phyloP scores from a whole-genome alignment of 2,797 vertebrate species.

The Sebastes diploproa region DNA sequence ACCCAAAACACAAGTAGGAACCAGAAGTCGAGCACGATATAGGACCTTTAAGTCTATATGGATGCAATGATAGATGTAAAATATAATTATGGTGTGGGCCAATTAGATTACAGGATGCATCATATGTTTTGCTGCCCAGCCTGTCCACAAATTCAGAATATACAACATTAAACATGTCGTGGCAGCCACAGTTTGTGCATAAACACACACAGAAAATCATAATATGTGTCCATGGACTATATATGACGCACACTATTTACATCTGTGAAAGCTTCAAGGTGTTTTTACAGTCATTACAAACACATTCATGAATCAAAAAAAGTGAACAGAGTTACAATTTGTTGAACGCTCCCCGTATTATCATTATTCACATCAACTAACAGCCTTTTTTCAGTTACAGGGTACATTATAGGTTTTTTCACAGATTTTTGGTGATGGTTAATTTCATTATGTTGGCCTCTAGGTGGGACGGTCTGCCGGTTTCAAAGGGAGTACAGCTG shows the following conservation, averaged over 20 bases:
- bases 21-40: too few relatives aligned
- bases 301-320: background rate
- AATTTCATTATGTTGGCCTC: constrained; percentile 8
- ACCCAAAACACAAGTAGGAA: too few relatives aligned
- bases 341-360: too few relatives aligned
- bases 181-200: background rate
- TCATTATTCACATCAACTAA: background rate
- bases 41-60: background rate
- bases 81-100: background rate
- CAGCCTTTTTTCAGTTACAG: background rate
- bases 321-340: too few relatives aligned
- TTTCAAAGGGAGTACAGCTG: constrained; percentile 64
- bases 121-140: background rate
- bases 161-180: background rate
- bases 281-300: background rate
- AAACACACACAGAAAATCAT: background rate
- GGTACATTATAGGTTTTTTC: background rate
- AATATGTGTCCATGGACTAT: background rate
- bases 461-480: constrained; percentile 65
- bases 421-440: background rate
- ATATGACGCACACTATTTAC: background rate
- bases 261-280: background rate
- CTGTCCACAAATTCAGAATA: background rate
- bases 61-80: background rate
- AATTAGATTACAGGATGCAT: background rate